Conservation (phyloP, 1,140 invertebrate species). For the Gonioctena quinquepunctata region DNA sequence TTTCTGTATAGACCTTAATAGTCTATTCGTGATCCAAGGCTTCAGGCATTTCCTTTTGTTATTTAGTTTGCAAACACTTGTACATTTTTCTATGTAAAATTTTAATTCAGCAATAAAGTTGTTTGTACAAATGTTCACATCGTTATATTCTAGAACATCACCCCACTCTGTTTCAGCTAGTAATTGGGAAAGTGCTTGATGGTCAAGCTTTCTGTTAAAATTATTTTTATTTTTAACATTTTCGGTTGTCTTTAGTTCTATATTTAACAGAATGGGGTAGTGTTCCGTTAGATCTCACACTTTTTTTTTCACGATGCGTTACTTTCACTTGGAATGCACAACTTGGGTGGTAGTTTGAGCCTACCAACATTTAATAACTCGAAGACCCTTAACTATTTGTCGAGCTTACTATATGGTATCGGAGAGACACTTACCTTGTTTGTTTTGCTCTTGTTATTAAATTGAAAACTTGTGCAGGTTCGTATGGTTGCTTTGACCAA, state of each 20-base stretch:
- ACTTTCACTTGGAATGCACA: too few relatives aligned
- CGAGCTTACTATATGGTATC: too few relatives aligned
- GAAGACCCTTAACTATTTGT: too few relatives aligned
- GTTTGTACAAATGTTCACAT: not conserved
- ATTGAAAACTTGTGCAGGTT: too few relatives aligned
- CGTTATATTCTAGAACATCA: not conserved
- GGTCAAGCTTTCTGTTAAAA: not conserved
- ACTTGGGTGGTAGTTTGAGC: too few relatives aligned
- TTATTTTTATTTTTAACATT: not conserved
- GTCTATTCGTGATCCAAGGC: not conserved
- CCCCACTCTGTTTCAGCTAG: not conserved
- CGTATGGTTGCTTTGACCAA: too few relatives aligned
- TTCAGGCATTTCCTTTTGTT: not conserved
- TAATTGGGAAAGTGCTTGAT: not conserved
- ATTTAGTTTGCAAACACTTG: not conserved
- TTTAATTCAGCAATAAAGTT: not conserved
- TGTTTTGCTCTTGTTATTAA: too few relatives aligned
- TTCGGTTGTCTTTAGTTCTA: not conserved
- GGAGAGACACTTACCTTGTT: too few relatives aligned
- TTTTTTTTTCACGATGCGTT: too few relatives aligned
- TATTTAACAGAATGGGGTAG: not conserved
- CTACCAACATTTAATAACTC: too few relatives aligned
- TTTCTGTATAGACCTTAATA: not conserved
- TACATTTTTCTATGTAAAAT: not conserved
- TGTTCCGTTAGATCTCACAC: too few relatives aligned